These are phyloP conservation scores for Sitta carolinensis DNA, from an alignment of 2,797 vertebrate genomes.

Conservation along the genomic window DNA sequence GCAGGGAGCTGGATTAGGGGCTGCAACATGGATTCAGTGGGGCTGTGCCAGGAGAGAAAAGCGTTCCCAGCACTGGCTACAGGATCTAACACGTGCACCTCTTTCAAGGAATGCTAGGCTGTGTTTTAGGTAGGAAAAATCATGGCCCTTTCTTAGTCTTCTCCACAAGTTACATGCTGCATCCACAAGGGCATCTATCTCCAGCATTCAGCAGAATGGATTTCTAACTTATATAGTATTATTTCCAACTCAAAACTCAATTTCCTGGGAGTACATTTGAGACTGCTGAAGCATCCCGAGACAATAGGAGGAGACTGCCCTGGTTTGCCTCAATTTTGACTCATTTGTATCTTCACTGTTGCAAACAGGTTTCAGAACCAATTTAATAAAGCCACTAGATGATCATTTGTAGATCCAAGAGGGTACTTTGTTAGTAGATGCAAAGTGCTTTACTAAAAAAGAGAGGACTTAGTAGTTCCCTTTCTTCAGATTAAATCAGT, in stretches of 20 bases:
- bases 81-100: fast-evolving
- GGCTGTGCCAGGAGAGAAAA: not conserved
- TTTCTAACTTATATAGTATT: not conserved
- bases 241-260: not conserved
- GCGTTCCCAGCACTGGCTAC: not conserved
- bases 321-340: conserved; percentile 10
- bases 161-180: not conserved
- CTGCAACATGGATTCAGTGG: not conserved
- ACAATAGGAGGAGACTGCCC: not conserved
- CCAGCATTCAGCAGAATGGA: not conserved
- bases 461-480: not conserved
- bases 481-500: not conserved
- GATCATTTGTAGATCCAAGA: not conserved
- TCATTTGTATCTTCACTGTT: not conserved
- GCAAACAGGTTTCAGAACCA: not conserved
- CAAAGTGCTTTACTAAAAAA: not conserved
- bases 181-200: not conserved
- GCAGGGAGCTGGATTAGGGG: not conserved
- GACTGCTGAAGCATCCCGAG: not conserved
- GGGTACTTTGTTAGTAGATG: not conserved
- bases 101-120: not conserved
- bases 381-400: not conserved
- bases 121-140: not conserved
- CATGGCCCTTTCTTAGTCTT: not conserved
- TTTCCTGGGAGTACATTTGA: not conserved